These are phyloP conservation scores for Dascyllus trimaculatus DNA, from an alignment of 2,113 vertebrate genomes.

Conservation along the genomic window DNA sequence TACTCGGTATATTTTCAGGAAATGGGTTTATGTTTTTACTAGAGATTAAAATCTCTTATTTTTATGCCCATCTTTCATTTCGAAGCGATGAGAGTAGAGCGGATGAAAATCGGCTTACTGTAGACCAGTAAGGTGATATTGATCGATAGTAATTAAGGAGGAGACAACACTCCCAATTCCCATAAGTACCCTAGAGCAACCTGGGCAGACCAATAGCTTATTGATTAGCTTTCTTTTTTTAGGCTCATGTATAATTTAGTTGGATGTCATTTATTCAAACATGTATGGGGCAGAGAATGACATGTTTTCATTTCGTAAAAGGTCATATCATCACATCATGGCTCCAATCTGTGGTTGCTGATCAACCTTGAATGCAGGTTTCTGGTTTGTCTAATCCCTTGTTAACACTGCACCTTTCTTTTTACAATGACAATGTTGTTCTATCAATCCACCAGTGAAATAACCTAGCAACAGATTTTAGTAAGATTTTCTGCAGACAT, in stretches of 20 bases:
- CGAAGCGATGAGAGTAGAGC: slow-evolving; percentile 14
- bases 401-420: too few species aligned
- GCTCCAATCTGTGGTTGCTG: too few species aligned
- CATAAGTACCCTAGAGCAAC: slow-evolving; percentile 36
- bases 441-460: too few species aligned
- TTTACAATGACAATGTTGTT: too few species aligned
- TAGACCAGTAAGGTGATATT: slow-evolving; percentile 6
- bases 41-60: background rate
- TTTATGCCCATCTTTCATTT: background rate
- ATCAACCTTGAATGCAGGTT: too few species aligned
- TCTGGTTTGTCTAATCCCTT: too few species aligned
- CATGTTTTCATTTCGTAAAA: slow-evolving; percentile 21
- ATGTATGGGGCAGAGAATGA: background rate
- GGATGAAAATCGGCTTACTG: slow-evolving; percentile 30
- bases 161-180: slow-evolving; percentile 38
- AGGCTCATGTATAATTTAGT: slow-evolving; percentile 47
- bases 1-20: background rate
- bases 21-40: background rate
- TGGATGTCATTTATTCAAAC: slow-evolving; percentile 37
- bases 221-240: slow-evolving; percentile 57
- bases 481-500: too few species aligned
- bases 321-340: slow-evolving; percentile 3
- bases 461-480: too few species aligned
- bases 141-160: slow-evolving; percentile 57
- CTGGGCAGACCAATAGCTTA: slow-evolving; percentile 33